phyloP scores from a whole-genome alignment of 1,140 invertebrate species.

The Lysiphlebus fabarum region DNA sequence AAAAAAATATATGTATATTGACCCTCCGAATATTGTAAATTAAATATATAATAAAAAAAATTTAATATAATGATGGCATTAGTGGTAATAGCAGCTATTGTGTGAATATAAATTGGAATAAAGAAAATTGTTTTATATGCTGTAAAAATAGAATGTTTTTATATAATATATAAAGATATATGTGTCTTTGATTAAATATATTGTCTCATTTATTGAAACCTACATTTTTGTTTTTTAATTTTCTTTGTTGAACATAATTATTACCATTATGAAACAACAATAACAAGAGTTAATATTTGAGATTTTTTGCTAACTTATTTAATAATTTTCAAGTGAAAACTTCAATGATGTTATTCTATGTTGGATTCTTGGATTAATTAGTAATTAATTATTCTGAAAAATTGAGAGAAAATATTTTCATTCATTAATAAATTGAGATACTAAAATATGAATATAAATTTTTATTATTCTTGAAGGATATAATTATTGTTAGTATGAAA shows the following conservation, averaged over 20 bases:
- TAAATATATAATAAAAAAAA: conserved; percentile 36
- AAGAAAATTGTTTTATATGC: conserved; percentile 58
- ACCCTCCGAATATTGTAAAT: conserved; percentile 51
- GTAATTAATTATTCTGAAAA: too few species aligned
- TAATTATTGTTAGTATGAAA: neutral
- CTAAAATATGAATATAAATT: neutral
- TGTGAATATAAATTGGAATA: conserved; percentile 55
- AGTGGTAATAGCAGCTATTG: conserved; percentile 48
- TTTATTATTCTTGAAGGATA: neutral
- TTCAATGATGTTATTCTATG: too few species aligned
- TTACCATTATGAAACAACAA: too few species aligned
- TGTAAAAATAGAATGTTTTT: conserved; percentile 56
- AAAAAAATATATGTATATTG: conserved; percentile 22
- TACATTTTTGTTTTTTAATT: conserved; percentile 1
- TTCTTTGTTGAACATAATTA: too few species aligned
- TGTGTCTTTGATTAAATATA: conserved; percentile 23
- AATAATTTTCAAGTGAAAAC: too few species aligned
- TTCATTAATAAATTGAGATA: too few species aligned
- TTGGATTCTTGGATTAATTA: too few species aligned
- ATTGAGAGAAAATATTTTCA: too few species aligned
- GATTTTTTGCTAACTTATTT: neutral
- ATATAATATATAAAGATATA: conserved; percentile 56
- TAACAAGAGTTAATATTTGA: too few species aligned
- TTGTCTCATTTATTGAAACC: neutral
- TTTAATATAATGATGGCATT: conserved; percentile 39